phyloP scores from a whole-genome alignment of 2,113 vertebrate species.

The Bos javanicus region DNA sequence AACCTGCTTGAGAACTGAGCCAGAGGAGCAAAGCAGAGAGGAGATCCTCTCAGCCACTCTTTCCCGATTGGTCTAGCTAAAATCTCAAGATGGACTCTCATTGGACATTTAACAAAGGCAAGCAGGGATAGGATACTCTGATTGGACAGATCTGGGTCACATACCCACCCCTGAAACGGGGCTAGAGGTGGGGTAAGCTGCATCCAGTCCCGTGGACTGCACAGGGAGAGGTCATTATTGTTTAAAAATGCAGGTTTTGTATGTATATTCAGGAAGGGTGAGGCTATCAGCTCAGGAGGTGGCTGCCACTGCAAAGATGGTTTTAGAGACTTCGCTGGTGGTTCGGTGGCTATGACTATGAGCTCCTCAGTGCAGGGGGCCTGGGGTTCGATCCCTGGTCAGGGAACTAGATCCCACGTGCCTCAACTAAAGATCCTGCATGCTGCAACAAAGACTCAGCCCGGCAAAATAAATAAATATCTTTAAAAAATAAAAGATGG shows the following conservation, averaged over 20 bases:
- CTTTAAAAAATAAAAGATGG: background rate
- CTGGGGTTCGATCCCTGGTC: background rate
- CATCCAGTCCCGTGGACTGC: background rate
- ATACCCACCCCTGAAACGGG: background rate
- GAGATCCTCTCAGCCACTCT: rapidly evolving
- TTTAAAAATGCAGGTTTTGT: background rate
- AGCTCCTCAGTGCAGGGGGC: background rate
- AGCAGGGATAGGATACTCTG: background rate
- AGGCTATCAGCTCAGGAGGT: background rate
- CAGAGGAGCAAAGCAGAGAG: background rate
- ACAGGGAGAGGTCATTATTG: background rate
- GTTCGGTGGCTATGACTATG: background rate
- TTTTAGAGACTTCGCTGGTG: background rate
- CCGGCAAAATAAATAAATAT: background rate
- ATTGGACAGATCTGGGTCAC: background rate
- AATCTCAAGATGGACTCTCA: background rate
- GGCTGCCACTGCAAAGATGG: background rate
- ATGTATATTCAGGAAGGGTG: background rate
- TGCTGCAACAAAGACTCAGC: background rate
- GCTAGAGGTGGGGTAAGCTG: background rate
- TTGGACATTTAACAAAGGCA: background rate
- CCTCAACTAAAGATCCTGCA: background rate
- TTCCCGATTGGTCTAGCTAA: background rate
- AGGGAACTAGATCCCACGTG: background rate
- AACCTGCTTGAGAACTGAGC: background rate